Evolutionary conservation across 2,888 invertebrate genomes (phyloP), one percentile per base, ranked within the genome.

Genomic region (Nasonia oneida): DNA sequence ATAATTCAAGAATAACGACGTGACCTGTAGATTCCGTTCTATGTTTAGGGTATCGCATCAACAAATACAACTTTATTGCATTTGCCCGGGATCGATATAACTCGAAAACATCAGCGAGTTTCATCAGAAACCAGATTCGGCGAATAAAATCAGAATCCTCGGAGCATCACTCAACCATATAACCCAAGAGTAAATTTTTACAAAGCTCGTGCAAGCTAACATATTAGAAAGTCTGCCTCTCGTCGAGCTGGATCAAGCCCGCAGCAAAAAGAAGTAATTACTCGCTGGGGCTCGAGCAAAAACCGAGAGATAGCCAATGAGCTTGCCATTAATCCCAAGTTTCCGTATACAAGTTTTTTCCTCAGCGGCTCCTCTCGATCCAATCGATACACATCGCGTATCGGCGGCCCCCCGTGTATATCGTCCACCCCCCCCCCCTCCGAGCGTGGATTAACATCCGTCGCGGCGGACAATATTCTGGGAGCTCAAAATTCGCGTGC

Each of bases 401-500:
- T 67, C 67, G 29, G 33, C 67, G 67, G 29, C 67, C 3, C 14
- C 3, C 29, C 15, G 29, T 47, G 57, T 64, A 14, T 23, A 42
- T 6, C 15, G 82, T 23, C 50, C 61, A 37, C 18, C 33, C 33
- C 42, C 29, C 29, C 50, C 61, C 50, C 18, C n/a, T n/a, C 42
- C 37, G 37, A 29, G 71, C 61, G 47, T 23, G 67, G 33, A 83
- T 83, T 53, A 71, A 83, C 83, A 73, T 83, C 77, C 83, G 77
- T 61, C 37, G 70, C 12, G 42, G 18, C 39, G 15, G 77, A 78
- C 77, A 78, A 83, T 83, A 83, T 83, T 83, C 71, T 53, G 77
- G 42, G 57, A 77, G 77, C 61, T 75, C 77, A 83, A 83, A 83
- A 83, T 77, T 83, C 83, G 83, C 71, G 76, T 76, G 76, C 76